Evolutionary conservation across 2,113 vertebrate genomes (phyloP), one percentile per base, ranked within the genome.

Genomic region (Alethe castanea): DNA sequence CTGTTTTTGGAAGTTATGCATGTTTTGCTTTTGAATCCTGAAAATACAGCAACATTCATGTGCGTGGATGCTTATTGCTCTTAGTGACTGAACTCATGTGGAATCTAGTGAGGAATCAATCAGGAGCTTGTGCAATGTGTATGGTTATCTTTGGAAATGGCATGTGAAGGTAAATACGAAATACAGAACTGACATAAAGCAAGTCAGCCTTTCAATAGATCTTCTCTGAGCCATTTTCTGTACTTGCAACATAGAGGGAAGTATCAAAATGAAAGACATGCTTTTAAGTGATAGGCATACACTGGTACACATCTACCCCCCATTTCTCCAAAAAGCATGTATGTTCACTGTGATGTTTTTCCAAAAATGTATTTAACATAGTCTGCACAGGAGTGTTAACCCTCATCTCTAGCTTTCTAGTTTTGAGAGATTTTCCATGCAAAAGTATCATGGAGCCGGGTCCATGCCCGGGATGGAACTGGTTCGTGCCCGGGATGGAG

Each of bases 41-140:
- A 97, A 96, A 97, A 96, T 73, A 48, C 53, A 73, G 16, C 84
- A 81, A 65, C 67, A 33, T 76, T 69, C 64, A 24, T 91, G 86
- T 19, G n/a, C 56, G 59, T 66, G 45, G 74, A 73, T 92, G 38
- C 44, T 80, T 91, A 67, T 59, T 81, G 54, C 80, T 81, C 33
- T 11, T 94, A 61, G 62, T 69, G 76, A 91, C 88, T 89, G 96
- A 86, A 94, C 50, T 24, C 15, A 0, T 62, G 12, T 52, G 62
- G 88, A 85, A 56, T 80, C 56, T 89, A 71, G 31, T 14, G 62
- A 86, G 53, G 80, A 88, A 59, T 91, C 86, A 74, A 3, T 92
- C 84, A 71, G 29, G 19, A 80, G 35, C 36, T 92, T 77, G 71
- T 59, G 31, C 52, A 65, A 18, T 52, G 38, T 38, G 19, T 72